phyloP scores from a whole-genome alignment of 2,113 vertebrate species.

The Sylvilagus bachmani region DNA sequence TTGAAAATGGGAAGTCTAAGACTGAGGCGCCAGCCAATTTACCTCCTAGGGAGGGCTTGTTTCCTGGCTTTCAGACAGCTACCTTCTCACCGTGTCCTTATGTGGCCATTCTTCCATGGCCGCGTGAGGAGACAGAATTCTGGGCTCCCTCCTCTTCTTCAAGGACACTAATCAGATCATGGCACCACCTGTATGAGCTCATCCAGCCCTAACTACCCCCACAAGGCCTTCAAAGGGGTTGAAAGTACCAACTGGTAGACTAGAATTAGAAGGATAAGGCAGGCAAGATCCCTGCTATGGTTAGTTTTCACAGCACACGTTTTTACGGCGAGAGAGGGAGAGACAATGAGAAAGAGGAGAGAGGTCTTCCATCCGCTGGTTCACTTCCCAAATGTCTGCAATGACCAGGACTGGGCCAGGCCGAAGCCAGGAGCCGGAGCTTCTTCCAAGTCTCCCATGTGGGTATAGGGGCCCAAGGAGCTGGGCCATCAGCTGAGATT shows the following conservation, averaged over 20 bases:
- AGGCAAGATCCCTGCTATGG: background rate
- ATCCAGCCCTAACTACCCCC: background rate
- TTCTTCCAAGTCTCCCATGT: no score
- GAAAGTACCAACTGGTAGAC: background rate
- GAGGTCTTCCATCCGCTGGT: no score
- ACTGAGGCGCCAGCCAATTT: background rate
- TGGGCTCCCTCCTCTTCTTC: background rate
- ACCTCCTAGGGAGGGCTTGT: background rate
- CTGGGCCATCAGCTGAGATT: no score
- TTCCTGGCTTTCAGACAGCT: background rate
- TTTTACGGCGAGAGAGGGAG: background rate
- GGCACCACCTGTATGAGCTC: background rate
- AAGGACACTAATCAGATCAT: background rate
- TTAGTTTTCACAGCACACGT: conserved; percentile 17
- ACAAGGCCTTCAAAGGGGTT: background rate
- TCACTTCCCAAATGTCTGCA: no score
- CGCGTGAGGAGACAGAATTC: background rate
- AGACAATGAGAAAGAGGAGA: no score
- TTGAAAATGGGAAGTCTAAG: conserved; percentile 7
- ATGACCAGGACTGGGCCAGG: no score
- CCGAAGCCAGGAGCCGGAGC: no score
- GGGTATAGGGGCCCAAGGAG: no score
- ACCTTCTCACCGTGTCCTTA: background rate
- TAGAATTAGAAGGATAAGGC: background rate
- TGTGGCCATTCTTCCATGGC: background rate